Evolutionary conservation across 1,140 invertebrate genomes (phyloP), one percentile per base, ranked within the genome.

Genomic region (Pteromalus puparum): DNA sequence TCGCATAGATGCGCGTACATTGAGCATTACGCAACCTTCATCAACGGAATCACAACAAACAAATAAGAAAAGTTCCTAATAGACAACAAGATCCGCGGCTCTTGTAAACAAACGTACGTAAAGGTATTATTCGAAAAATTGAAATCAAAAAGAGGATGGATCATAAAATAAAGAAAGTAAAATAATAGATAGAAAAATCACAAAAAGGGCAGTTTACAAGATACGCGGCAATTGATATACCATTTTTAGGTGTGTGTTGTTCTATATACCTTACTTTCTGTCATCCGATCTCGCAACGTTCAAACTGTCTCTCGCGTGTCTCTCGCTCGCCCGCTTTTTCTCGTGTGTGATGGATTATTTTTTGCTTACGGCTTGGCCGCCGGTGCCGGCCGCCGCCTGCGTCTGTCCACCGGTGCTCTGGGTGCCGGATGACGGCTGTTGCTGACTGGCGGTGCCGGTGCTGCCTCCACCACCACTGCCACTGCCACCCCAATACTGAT

Each of bases 361-460:
- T 90, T 92, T 92, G 88, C 90, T 92, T 90, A 90, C 88, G 90
- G 91, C 85, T 89, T 92, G 92, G 82, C 90, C 86, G 88, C 87
- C 83, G 84, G 89, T 38, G n/a, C 70, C 67, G 67, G 26, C 46
- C 67, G 83, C 83, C 81, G 88, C 83, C 83, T 88, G 86, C 21
- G 90, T 88, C 70, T 91, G 91, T 42, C 90, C 87, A n/a, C 53
- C 53, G 53, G 53, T 21, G 76, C 90, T 88, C 77, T 88, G 90
- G 24, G 24, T 26, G 10, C 67, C 21, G 28, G 67, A 70, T 28
- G 67, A 10, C 30, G 28, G 75, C 42, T 75, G 73, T 65, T 48
- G 86, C 42, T 82, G 84, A 48, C 15, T 15, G 21, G 18, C 21
- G 21, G 15, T 18, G 18, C 53, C 21, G 53, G 18, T n/a, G 21